phyloP scores from a whole-genome alignment of 2,797 vertebrate genomes.

The Podargus strigoides region DNA sequence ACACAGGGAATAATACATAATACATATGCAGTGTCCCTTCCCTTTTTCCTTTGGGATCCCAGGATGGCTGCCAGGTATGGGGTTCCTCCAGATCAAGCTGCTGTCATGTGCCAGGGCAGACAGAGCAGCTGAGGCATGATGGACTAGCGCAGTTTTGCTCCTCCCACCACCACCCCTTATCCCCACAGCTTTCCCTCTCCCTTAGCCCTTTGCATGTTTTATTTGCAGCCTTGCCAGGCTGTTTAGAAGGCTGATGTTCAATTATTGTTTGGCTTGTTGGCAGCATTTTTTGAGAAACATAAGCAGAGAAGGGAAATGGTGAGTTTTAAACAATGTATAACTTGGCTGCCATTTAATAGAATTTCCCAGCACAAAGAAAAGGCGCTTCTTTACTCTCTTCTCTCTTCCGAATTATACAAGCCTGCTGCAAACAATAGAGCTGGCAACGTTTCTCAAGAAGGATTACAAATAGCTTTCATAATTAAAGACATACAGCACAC shows the following conservation, averaged over 20 bases:
- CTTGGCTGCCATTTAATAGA: background rate
- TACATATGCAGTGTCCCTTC: background rate
- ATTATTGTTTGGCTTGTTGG: background rate
- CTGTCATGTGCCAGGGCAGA: rapidly evolving
- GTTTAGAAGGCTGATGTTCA: background rate
- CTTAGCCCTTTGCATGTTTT: background rate
- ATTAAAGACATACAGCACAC: background rate
- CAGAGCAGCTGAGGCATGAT: background rate
- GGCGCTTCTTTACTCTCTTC: background rate
- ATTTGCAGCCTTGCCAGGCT: background rate
- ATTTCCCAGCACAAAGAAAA: background rate
- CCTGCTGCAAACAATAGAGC: background rate
- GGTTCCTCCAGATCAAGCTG: background rate
- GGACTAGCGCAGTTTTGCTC: background rate
- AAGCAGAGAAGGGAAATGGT: background rate
- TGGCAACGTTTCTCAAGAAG: background rate
- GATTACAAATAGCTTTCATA: background rate
- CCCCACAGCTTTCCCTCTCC: background rate
- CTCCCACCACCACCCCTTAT: background rate
- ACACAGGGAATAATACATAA: rapidly evolving
- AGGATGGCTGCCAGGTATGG: rapidly evolving
- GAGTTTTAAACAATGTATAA: constrained; percentile 1
- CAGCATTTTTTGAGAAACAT: background rate
- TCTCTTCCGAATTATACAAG: background rate
- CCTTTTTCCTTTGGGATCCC: background rate